Evolutionary conservation across 2,888 invertebrate species (phyloP), one percentile per base, ranked within the genome.

Genomic region (Globia sparganii): DNA sequence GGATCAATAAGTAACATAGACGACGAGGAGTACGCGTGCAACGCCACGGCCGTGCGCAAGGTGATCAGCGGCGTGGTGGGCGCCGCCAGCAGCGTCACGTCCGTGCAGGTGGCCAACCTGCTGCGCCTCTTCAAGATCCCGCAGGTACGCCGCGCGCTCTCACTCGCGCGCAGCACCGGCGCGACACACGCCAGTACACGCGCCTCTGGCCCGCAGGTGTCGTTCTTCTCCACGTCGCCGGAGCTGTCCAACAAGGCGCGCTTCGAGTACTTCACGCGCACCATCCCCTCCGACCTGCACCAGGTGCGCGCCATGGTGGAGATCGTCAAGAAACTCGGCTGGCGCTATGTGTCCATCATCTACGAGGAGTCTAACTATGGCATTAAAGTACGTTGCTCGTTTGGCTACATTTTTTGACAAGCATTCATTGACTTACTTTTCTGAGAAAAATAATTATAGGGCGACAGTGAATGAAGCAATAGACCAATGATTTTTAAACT

Each of bases 331-430:
- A 97, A 97, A 87, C 98, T 99, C 95, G 97, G 98, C 71, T 99
- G 99, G 99, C 98, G 98, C 86, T 99, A 99, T 94, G 98, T 99
- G 31, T 99, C 99, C 64, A 98, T 99, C 86, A 98, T 99, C 84
- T 99, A 99, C 93, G 99, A 99, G 93, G 99, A 99, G 94, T 99
- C 99, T 77, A 99, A 98, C 96, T 99, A 99, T 90, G 99, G 99
- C 28, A 99, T 99, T 82, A 99, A 99, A 98, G 99, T 98, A 91
- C 93, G 94, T 67, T 34, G 11, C 18, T 34, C 34, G 6, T 21
- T 56, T 34, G 56, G 11, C 15, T 3, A 37, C 2, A 43, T 37
- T 59, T 15, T 4, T 25, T 28, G 18, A 46, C 21, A 8, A 73
- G 13, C 9, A 15, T 11, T 53, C 18, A 18, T 15, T 40, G 4